Base-by-base conservation (phyloP, 2,888 invertebrate species). In the Abscondita cerata region DNA sequence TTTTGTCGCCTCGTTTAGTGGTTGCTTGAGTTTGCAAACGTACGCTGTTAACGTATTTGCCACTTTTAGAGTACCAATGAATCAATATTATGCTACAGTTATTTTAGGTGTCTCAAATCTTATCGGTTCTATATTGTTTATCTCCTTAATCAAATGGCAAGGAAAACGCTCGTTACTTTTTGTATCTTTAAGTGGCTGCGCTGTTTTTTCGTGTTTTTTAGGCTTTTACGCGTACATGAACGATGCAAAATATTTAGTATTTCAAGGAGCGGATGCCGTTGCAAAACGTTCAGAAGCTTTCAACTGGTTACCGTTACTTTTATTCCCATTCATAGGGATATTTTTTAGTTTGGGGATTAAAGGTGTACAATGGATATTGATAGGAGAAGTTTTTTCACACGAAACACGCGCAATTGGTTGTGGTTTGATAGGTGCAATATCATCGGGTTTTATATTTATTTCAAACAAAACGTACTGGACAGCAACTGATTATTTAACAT, bases 321-420 rank as follows among this genome's bases (percentile, higher is more conserved):
- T 89, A 0, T 78, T 93, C 13, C 84, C 92, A 69, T 76, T 85
- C 1, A 81, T 89, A 4, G 90, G 91, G 0, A 86, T 92, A 68
- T 79, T 90, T 44, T 85, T 90, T 0, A 90, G 92, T 72, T 80
- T 86, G 1, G 87, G 89, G 0, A 88, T 92, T 46, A 82, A 91
- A 52, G 79, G 90, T 63, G 78, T 93, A 41, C 92, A 93, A 0
- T 93, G 93, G 93, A 86, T 93, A 65, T 81, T 93, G 9, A 89
- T 90, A 36, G 92, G 92, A 6, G 93, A 93, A 81, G 89, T 92
- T 62, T 90, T 86, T 73, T 86, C 89, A 25, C 85, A 86, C 0
- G 85, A 86, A 62, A 88, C 89, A 0, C 82, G 92, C 16, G 87
- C 90, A 1, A 85, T 85, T 0, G 91, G 90, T 0, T 89, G 90